Percentiles rank a stretch among this genome's conserved stretches.
phyloP scores from a whole-genome alignment of 2,888 invertebrate species.

The Graphium colonna region DNA sequence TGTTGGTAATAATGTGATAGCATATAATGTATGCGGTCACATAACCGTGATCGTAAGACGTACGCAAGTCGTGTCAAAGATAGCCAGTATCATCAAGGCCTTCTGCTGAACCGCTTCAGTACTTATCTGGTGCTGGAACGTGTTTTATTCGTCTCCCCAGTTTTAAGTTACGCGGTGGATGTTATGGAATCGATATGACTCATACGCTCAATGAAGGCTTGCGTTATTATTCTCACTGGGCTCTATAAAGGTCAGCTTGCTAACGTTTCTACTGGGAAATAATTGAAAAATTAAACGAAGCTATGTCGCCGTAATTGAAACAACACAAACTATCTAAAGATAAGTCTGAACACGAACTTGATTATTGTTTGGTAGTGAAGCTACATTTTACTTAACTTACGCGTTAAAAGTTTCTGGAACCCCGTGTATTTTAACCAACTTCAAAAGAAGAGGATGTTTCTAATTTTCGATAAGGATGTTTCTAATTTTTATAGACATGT shows the following conservation, averaged over 20 bases:
- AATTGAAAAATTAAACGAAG: too few relatives aligned
- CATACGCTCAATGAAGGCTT: neutral
- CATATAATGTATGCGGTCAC: neutral
- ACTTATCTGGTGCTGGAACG: conserved; percentile 14
- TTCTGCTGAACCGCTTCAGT: conserved; percentile 14
- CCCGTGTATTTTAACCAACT: neutral
- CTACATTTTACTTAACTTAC: neutral
- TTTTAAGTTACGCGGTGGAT: conserved; percentile 14
- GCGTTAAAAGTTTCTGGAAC: neutral
- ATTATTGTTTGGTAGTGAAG: neutral
- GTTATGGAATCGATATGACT: conserved; percentile 12
- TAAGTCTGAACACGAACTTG: too few relatives aligned
- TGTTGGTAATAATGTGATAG: too few relatives aligned
- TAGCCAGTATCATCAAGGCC: conserved; percentile 11
- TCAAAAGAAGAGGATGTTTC: too few relatives aligned
- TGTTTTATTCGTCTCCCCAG: conserved; percentile 22
- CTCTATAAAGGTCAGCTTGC: too few relatives aligned
- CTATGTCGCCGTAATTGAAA: too few relatives aligned
- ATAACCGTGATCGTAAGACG: conserved; percentile 14
- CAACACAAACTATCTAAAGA: too few relatives aligned
- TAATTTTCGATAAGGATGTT: too few relatives aligned
- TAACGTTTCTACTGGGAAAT: too few relatives aligned
- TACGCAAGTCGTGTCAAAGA: neutral
- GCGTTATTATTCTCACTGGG: too few relatives aligned
- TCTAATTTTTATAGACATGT: too few relatives aligned